These are phyloP conservation scores for Pagrus major DNA, from an alignment of 2,113 vertebrate species.

Conservation along the genomic window DNA sequence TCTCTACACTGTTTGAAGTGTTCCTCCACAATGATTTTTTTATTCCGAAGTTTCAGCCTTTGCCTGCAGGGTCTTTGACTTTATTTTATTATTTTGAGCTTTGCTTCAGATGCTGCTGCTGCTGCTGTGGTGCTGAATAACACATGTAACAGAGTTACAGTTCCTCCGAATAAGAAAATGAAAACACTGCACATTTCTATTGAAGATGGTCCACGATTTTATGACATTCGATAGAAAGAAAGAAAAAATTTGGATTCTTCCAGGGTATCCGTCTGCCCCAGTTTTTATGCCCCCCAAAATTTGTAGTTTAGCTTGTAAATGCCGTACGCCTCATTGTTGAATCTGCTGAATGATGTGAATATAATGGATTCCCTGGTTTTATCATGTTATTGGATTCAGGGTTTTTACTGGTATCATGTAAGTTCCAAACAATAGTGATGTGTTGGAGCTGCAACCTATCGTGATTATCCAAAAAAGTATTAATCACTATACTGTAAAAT, in stretches of 20 bases:
- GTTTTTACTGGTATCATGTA: not conserved
- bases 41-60: constrained; percentile 75
- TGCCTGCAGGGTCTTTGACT: constrained; percentile 72
- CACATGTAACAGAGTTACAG: constrained; percentile 57
- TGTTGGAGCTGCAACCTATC: not conserved
- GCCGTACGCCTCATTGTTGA: constrained; percentile 20
- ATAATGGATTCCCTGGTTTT: not conserved
- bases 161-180: constrained; percentile 55
- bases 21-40: constrained; percentile 77
- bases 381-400: constrained; percentile 5
- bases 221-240: constrained; percentile 45
- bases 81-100: constrained; percentile 74
- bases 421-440: not conserved
- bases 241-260: constrained; percentile 11
- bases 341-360: constrained; percentile 23
- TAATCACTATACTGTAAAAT: not conserved
- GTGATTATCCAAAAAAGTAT: not conserved
- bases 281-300: constrained; percentile 39
- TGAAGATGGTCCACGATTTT: constrained; percentile 52
- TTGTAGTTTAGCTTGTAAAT: constrained; percentile 35
- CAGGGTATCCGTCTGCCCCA: constrained; percentile 43
- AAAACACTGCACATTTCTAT: constrained; percentile 63
- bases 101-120: constrained; percentile 60
- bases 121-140: constrained; percentile 64
- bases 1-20: constrained; percentile 73